Conservation (phyloP, 2,113 vertebrate genomes). For the Macheiramphus alcinus region DNA sequence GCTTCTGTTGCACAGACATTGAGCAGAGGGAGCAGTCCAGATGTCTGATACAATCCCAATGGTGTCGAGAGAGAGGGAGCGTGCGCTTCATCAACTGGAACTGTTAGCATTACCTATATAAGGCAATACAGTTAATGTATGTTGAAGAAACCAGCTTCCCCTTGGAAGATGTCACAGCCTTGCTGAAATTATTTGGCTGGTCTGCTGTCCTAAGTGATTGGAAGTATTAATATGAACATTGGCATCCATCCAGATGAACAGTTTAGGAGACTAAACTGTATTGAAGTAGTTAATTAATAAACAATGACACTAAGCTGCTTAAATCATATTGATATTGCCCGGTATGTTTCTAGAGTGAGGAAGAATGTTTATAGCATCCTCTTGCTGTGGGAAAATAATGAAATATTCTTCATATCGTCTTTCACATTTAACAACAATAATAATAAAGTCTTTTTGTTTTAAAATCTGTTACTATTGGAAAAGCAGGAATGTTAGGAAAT, state of each 20-base stretch:
- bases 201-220: not conserved
- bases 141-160: not conserved
- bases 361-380: not conserved
- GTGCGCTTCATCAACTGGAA: not conserved
- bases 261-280: not conserved
- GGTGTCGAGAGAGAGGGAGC: no score
- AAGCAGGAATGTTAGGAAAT: not conserved
- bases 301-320: not conserved
- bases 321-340: not conserved
- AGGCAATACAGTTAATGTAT: not conserved
- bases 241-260: not conserved
- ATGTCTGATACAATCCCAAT: not conserved
- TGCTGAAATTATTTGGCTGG: not conserved
- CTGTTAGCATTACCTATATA: not conserved
- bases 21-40: not conserved
- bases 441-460: not conserved
- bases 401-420: not conserved
- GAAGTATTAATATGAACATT: not conserved
- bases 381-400: not conserved
- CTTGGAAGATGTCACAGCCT: not conserved
- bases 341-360: not conserved
- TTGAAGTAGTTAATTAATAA: not conserved
- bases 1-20: not conserved
- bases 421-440: not conserved
- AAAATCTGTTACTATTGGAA: not conserved